Evolutionary conservation across 2,113 vertebrate species (phyloP).

Genomic region (Rhombomys opimus): DNA sequence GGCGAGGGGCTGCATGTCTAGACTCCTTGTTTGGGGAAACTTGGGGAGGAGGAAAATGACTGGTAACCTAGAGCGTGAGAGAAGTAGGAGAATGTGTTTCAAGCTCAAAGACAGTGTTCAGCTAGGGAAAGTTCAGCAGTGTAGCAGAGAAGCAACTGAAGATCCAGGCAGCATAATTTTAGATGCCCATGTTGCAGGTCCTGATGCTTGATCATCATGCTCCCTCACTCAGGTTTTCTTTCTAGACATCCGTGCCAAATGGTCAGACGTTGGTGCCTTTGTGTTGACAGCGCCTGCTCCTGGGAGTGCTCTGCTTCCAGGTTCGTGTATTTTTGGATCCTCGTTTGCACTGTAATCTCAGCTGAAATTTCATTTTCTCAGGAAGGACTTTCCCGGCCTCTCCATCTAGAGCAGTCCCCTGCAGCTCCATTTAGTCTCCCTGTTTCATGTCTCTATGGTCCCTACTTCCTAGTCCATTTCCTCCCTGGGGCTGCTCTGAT

Average conservation of each 20-base stretch:
- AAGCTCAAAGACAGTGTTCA: not conserved
- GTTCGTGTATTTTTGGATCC: not conserved
- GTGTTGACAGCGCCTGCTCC: not conserved
- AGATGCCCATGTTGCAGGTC: not conserved
- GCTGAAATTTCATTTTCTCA: not conserved
- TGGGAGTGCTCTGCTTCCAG: not conserved
- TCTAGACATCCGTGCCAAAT: not conserved
- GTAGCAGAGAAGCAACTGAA: not conserved
- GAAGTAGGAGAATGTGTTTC: not conserved
- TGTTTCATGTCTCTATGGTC: not conserved
- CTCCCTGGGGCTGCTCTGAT: not conserved
- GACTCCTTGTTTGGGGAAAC: not conserved
- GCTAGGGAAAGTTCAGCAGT: not conserved
- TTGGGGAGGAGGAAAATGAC: not conserved
- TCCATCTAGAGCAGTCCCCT: not conserved
- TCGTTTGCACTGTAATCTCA: not conserved
- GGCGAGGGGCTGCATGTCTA: accelerated
- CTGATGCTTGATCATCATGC: not conserved
- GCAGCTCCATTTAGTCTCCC: not conserved
- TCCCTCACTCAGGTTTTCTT: not conserved
- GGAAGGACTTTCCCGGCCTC: not conserved
- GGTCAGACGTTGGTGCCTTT: not conserved
- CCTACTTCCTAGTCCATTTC: not conserved
- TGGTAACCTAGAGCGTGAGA: too few relatives aligned
- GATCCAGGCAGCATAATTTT: not conserved